Evolutionary conservation across 1,140 invertebrate genomes (phyloP).

Genomic region (Camponotus floridanus): DNA sequence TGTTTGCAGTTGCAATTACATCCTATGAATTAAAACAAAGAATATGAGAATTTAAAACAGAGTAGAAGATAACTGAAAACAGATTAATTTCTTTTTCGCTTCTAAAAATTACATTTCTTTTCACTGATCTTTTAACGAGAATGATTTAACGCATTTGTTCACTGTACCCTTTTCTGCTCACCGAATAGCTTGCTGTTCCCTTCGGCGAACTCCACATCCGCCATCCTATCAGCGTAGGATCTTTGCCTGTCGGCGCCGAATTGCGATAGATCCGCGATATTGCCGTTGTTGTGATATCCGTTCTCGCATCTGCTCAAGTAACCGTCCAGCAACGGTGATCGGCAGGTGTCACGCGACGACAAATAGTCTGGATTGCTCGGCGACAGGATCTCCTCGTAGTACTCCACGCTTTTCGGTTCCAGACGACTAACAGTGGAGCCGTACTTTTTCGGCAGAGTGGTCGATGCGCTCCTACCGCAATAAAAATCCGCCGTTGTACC

Average conservation of each 20-base stretch:
- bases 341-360: conserved; percentile 60
- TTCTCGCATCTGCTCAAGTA: conserved; percentile 77
- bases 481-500: conserved; percentile 39
- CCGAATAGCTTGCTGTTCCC: conserved; percentile 56
- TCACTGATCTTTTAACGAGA: background rate
- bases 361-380: conserved; percentile 79
- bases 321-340: conserved; percentile 67
- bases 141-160: background rate
- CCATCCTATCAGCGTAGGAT: conserved; percentile 59
- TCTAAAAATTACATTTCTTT: background rate
- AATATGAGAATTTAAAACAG: background rate
- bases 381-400: conserved; percentile 83
- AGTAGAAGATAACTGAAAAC: background rate
- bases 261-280: conserved; percentile 59
- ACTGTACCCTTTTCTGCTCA: conserved; percentile 70
- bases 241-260: conserved; percentile 67
- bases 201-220: conserved; percentile 60
- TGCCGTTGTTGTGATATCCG: conserved; percentile 75
- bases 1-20: background rate
- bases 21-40: background rate
- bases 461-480: conserved; percentile 9
- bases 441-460: conserved; percentile 78
- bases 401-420: conserved; percentile 81
- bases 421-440: conserved; percentile 72
- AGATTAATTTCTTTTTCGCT: background rate